Base-by-base conservation (phyloP, 2,797 vertebrate genomes). In the Urocyon cinereoargenteus region DNA sequence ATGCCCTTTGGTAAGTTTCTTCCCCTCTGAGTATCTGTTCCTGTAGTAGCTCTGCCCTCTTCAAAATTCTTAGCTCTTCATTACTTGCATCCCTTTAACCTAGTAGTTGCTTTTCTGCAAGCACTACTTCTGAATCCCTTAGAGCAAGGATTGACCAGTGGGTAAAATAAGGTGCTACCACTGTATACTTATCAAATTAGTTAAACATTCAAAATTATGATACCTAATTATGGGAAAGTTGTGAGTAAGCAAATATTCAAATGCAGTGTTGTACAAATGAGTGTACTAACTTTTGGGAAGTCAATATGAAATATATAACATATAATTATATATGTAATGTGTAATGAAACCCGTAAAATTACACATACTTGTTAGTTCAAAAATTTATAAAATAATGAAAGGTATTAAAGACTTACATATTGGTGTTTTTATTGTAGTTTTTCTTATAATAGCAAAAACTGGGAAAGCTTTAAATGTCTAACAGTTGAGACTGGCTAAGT, bases 131-230 rank as follows among this genome's bases (percentile, higher is more conserved):
- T 78, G 78, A 92, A 70, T 88, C 5, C 14, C 28, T 92, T 78
- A 78, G 22, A 79, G 14, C 12, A 78, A 18, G 55, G 5, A 10
- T 51, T 90, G 13, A 16, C 8, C 13, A 84, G 51, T 62, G 28
- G 40, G 13, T 13, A 94, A 91, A 81, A 59, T 95, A 72, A 70
- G 12, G 21, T 21, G 6, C 64, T 82, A 59, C 22, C 18, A n/a
- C 68, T 90, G 51, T 34, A 62, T 91, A 62, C 24, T 87, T 91
- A 87, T 12, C 14, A 95, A 87, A 91, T 85, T n/a, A 86, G n/a
- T 14, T 94, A 79, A 84, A 62, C 68, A 72, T 57, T 90, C 9
- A 72, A 31, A 91, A 45, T 78, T 87, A 59, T 64, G 34, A 22
- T 53, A 59, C 68, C 34, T 75, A 86, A 36, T 83, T 45, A 15